Percentiles rank a stretch among this genome's conserved stretches.
Evolutionary conservation across 1,140 invertebrate genomes (phyloP).

Genomic region (Papilio machaon): DNA sequence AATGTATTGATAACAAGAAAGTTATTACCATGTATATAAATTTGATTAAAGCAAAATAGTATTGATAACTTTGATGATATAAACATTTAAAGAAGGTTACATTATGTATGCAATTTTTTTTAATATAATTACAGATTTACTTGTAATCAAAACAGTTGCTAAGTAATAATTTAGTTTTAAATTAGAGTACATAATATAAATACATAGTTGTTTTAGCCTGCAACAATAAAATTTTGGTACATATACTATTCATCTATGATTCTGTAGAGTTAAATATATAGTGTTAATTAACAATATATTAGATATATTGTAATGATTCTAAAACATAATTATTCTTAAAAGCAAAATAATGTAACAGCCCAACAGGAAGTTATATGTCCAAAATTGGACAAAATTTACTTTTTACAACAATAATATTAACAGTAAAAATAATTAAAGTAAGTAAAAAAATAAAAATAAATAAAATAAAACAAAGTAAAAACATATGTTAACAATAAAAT

Average conservation of each 20-base stretch:
- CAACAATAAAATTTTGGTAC: too few relatives aligned
- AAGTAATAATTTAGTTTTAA: background rate
- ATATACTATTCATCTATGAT: too few relatives aligned
- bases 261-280: too few relatives aligned
- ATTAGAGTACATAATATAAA: background rate
- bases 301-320: too few relatives aligned
- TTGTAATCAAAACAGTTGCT: background rate
- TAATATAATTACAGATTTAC: background rate
- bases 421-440: slow-evolving; percentile 14
- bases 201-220: too few relatives aligned
- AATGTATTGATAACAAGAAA: slow-evolving; percentile 5
- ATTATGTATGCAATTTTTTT: background rate
- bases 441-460: too few relatives aligned
- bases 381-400: background rate
- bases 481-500: background rate
- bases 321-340: background rate
- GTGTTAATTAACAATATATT: too few relatives aligned
- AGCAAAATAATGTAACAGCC: slow-evolving; percentile 2
- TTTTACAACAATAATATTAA: slow-evolving; percentile 9
- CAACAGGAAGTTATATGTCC: background rate
- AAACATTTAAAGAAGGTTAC: too few relatives aligned
- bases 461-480: too few relatives aligned
- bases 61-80: background rate
- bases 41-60: background rate
- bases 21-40: background rate